Conservation (phyloP, 1,140 invertebrate species). For the Bombus soroeensis region DNA sequence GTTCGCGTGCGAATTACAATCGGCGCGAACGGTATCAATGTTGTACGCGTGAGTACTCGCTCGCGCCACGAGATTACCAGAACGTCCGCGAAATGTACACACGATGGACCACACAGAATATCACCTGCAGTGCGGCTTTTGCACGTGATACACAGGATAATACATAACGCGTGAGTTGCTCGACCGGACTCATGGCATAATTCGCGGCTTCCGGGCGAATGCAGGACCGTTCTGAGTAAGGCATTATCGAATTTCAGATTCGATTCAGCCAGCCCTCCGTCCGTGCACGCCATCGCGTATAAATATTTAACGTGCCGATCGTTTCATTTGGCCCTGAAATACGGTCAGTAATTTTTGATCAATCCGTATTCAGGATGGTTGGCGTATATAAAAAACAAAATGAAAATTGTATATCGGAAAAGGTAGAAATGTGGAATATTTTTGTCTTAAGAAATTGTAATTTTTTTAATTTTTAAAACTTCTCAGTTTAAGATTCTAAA, state of each 20-base stretch:
- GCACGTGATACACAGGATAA: slow-evolving; percentile 70
- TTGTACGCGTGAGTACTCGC: too few relatives aligned
- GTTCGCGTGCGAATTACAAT: slow-evolving; percentile 6
- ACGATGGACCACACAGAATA: slow-evolving; percentile 69
- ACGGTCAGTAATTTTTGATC: slow-evolving; percentile 43
- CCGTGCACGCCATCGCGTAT: slow-evolving; percentile 67
- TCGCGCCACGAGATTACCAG: slow-evolving; percentile 33
- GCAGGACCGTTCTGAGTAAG: slow-evolving; percentile 74
- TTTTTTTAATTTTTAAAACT: too few relatives aligned
- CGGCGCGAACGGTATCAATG: slow-evolving; percentile 8
- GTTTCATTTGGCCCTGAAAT: slow-evolving; percentile 66
- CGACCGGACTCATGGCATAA: slow-evolving; percentile 70
- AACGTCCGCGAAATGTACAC: slow-evolving; percentile 44
- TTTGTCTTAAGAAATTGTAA: too few relatives aligned
- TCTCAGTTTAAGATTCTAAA: too few relatives aligned
- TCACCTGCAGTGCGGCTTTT: slow-evolving; percentile 69
- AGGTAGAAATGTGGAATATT: too few relatives aligned
- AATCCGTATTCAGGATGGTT: too few relatives aligned
- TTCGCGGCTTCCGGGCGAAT: slow-evolving; percentile 80
- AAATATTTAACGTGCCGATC: slow-evolving; percentile 75
- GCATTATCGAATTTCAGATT: slow-evolving; percentile 82
- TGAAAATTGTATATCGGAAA: too few relatives aligned
- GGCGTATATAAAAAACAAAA: not conserved
- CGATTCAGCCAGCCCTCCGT: slow-evolving; percentile 74
- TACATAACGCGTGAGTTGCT: slow-evolving; percentile 66